A percentile compares a stretch with the other conserved stretches of the same genome.
Evolutionary conservation across 2,797 vertebrate genomes (phyloP).

Genomic region (Phrynocephalus vlangalii): DNA sequence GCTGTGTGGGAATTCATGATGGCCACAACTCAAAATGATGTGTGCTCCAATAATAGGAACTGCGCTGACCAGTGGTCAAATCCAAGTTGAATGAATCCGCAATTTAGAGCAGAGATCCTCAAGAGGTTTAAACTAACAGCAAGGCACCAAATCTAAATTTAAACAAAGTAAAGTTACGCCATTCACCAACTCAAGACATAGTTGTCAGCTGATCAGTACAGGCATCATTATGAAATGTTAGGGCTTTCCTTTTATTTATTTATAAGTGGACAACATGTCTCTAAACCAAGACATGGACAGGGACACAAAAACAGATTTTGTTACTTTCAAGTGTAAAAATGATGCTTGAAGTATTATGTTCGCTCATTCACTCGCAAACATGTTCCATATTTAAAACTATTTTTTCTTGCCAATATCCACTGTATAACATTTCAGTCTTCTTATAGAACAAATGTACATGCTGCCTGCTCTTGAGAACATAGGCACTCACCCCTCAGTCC

Average conservation of each 20-base stretch:
- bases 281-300: background rate
- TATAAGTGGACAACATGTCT: background rate
- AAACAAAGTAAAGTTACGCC: background rate
- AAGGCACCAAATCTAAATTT: background rate
- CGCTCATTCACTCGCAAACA: background rate
- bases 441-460: background rate
- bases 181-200: background rate
- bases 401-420: constrained; percentile 3
- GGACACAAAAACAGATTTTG: background rate
- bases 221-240: background rate
- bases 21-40: background rate
- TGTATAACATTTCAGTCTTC: background rate
- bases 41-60: background rate
- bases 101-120: background rate
- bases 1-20: too few species aligned
- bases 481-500: accelerated
- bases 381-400: background rate
- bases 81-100: background rate
- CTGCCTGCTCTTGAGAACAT: accelerated
- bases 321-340: background rate
- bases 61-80: background rate
- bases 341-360: background rate
- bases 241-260: background rate
- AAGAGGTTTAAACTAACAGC: background rate
- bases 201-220: background rate